phyloP scores from a whole-genome alignment of 2,113 vertebrate species.

The Eublepharis macularius region DNA sequence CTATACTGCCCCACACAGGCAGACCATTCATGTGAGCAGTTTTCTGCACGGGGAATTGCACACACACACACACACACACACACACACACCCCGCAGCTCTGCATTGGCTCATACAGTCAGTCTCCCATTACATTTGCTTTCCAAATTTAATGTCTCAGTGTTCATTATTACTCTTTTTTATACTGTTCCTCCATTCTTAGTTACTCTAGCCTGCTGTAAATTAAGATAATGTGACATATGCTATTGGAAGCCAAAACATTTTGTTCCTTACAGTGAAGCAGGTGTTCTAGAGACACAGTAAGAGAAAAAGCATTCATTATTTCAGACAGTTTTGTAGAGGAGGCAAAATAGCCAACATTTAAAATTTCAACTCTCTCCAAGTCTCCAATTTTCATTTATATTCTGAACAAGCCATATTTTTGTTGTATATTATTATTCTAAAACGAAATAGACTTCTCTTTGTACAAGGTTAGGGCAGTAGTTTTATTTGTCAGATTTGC shows the following conservation, averaged over 20 bases:
- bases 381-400: constrained; percentile 30
- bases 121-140: not conserved
- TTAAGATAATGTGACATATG: constrained; percentile 65
- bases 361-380: constrained; percentile 38
- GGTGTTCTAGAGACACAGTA: constrained; percentile 60
- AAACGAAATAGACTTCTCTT: not conserved
- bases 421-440: constrained; percentile 5
- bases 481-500: not conserved
- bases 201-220: constrained; percentile 66
- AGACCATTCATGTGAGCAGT: not conserved
- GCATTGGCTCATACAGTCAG: not conserved
- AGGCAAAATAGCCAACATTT: constrained; percentile 58
- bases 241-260: constrained; percentile 71
- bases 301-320: constrained; percentile 62
- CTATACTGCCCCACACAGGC: not conserved
- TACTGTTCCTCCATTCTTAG: constrained; percentile 50
- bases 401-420: constrained; percentile 27
- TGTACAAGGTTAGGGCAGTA: constrained; percentile 14
- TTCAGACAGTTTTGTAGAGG: constrained; percentile 48
- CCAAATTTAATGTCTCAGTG: constrained; percentile 43
- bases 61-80: no score
- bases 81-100: no score
- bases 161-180: constrained; percentile 60
- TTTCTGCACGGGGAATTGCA: not conserved
- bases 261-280: constrained; percentile 74